Conservation (phyloP, 2,888 invertebrate species). For the Lasioglossum zephyrum region DNA sequence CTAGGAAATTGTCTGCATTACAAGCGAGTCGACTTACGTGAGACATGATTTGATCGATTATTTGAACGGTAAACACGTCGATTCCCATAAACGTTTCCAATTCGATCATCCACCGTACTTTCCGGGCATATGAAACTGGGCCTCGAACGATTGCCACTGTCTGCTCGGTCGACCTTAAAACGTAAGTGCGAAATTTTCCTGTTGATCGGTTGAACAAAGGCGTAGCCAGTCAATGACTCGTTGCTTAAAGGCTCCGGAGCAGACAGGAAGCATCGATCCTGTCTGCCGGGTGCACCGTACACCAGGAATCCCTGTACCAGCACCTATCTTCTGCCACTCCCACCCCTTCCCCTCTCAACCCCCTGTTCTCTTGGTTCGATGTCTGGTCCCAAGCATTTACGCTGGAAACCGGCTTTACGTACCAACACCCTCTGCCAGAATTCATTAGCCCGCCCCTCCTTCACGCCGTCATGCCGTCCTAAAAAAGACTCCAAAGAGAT, state of each 20-base stretch:
- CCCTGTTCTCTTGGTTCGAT: conserved; percentile 37
- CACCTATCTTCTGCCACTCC: conserved; percentile 12
- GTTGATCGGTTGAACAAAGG: conserved; percentile 62
- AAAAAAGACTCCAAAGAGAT: conserved; percentile 74
- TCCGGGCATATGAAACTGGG: not conserved
- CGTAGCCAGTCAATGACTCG: conserved; percentile 65
- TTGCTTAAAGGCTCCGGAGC: conserved; percentile 64
- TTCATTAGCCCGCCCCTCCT: conserved; percentile 68
- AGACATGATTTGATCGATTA: not conserved
- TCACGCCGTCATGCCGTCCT: conserved; percentile 51
- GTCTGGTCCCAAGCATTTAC: conserved; percentile 58
- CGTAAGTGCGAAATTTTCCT: conserved; percentile 59
- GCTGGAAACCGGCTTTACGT: conserved; percentile 71
- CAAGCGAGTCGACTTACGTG: too few relatives aligned
- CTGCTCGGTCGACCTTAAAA: conserved; percentile 49
- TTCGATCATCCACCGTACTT: not conserved
- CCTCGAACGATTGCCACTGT: not conserved
- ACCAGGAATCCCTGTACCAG: conserved; percentile 66
- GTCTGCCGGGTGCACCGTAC: conserved; percentile 67
- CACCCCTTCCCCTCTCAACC: not conserved
- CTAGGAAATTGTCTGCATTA: too few relatives aligned
- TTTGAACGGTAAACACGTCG: not conserved
- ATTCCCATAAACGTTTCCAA: not conserved
- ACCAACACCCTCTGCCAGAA: conserved; percentile 72
- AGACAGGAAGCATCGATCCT: conserved; percentile 74